These are phyloP conservation scores for Pristionchus arcanus DNA, from an alignment of 2,888 invertebrate genomes.

Conservation along the genomic window DNA sequence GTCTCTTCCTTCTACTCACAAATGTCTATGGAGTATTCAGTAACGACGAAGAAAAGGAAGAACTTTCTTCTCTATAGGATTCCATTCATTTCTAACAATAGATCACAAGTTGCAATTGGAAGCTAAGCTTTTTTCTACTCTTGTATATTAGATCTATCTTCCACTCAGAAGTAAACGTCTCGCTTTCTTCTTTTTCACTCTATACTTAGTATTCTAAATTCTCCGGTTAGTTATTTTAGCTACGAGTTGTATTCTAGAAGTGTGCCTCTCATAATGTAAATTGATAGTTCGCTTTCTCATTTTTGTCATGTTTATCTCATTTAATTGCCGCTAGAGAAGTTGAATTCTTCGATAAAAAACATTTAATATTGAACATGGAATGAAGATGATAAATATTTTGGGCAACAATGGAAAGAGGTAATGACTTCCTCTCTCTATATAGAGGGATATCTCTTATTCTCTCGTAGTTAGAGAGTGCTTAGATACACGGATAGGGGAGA, in stretches of 20 bases:
- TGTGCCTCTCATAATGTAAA: background rate
- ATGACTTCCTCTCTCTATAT: constrained; percentile 3
- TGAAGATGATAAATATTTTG: too few species aligned
- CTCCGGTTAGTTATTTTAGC: constrained; percentile 3
- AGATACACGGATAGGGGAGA: constrained; percentile 22
- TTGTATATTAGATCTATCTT: background rate
- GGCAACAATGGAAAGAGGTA: background rate
- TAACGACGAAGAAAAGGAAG: background rate
- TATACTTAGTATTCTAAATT: background rate
- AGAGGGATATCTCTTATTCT: background rate
- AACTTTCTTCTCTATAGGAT: constrained; percentile 14
- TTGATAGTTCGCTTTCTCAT: background rate
- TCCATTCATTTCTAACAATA: background rate
- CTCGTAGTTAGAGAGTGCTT: background rate
- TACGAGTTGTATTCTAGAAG: constrained; percentile 5
- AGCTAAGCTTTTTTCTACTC: background rate
- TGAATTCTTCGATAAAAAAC: background rate
- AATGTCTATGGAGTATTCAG: constrained; percentile 81
- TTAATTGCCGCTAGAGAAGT: constrained; percentile 34
- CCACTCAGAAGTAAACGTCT: background rate
- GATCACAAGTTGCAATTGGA: background rate
- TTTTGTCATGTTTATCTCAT: background rate
- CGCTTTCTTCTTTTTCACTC: background rate
- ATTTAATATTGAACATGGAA: background rate
- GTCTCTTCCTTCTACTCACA: constrained; percentile 93